Evolutionary conservation across 2,113 vertebrate species (phyloP).

Genomic region (Oreocharis arfaki): DNA sequence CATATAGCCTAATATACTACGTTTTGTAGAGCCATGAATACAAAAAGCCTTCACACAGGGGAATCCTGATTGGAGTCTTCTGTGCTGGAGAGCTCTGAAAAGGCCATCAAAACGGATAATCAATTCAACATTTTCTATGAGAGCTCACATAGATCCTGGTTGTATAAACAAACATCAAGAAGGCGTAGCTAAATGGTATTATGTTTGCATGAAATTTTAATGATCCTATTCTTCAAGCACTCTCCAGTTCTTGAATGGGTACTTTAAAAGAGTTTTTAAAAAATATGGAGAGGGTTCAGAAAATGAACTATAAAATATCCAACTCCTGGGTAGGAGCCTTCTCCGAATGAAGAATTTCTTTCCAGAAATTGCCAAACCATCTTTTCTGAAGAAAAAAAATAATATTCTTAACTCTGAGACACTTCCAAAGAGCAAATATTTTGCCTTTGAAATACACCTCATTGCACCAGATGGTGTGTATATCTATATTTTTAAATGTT

Average conservation of each 20-base stretch:
- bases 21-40: neutral
- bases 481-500: slow-evolving; percentile 57
- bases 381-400: neutral
- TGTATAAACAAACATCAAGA: neutral
- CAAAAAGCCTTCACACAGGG: neutral
- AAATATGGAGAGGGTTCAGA: neutral
- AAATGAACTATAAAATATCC: neutral
- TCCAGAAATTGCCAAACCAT: slow-evolving; percentile 8
- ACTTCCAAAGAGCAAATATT: slow-evolving; percentile 47
- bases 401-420: neutral
- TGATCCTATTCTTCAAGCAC: neutral
- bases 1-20: neutral
- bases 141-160: neutral
- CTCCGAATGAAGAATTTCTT: neutral
- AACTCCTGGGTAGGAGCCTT: neutral
- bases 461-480: slow-evolving; percentile 54
- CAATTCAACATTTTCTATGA: neutral
- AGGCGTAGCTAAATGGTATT: neutral
- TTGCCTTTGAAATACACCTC: slow-evolving; percentile 55
- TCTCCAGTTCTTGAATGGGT: neutral
- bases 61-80: neutral
- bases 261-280: neutral
- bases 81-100: neutral
- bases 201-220: slow-evolving; percentile 5
- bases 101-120: neutral